phyloP scores from a whole-genome alignment of 2,113 vertebrate genomes.

The Fregetta grallaria region DNA sequence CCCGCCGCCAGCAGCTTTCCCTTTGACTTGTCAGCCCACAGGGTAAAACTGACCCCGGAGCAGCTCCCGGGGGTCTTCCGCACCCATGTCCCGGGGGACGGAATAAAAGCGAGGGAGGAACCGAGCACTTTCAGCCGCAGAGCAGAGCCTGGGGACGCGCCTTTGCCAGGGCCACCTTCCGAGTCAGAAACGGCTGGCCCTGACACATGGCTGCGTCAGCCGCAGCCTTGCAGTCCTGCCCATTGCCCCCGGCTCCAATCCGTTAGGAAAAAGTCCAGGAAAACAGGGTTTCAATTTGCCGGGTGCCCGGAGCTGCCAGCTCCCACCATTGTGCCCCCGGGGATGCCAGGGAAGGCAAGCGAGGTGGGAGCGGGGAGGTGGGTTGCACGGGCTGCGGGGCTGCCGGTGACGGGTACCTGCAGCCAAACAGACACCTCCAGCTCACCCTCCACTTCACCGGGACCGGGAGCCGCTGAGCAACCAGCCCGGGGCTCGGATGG shows the following conservation, averaged over 20 bases:
- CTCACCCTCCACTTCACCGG: neutral
- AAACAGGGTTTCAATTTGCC: fast-evolving
- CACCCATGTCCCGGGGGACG: neutral
- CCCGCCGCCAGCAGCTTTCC: too few species aligned
- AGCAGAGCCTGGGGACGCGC: neutral
- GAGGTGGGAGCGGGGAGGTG: neutral
- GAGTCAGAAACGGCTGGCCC: neutral
- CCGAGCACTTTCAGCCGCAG: fast-evolving
- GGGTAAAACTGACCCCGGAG: neutral
- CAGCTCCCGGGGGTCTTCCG: neutral
- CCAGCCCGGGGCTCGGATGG: neutral
- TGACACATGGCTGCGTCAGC: neutral
- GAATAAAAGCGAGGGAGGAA: neutral
- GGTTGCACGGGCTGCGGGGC: too few species aligned
- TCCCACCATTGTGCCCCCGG: fast-evolving
- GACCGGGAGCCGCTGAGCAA: neutral
- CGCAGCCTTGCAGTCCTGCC: neutral
- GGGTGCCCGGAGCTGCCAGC: neutral
- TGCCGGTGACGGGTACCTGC: neutral
- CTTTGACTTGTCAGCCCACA: neutral
- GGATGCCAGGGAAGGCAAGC: neutral
- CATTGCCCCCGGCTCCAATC: neutral
- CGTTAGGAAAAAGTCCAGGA: neutral
- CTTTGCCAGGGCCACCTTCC: neutral
- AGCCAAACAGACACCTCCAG: neutral